Conservation (phyloP, 2,797 vertebrate species). For the Pangasius larnaudii region DNA sequence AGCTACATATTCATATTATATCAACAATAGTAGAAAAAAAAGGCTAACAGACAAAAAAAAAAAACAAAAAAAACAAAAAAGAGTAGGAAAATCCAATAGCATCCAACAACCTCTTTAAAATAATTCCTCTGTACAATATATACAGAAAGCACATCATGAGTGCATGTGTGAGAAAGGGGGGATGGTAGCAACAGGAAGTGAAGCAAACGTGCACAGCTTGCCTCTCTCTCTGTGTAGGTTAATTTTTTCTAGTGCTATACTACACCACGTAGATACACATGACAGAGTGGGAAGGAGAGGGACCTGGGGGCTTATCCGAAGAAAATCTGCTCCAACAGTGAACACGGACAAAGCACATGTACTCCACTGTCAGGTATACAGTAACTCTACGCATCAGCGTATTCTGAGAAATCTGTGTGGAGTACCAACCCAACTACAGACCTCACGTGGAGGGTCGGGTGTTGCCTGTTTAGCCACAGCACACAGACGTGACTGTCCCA, state of each 20-base stretch:
- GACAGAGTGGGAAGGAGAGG: constrained; percentile 37
- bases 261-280: constrained; percentile 54
- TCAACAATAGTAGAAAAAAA: constrained; percentile 82
- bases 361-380: constrained; percentile 38
- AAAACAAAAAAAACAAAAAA: constrained; percentile 60
- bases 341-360: constrained; percentile 29
- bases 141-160: constrained; percentile 73
- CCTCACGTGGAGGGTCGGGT: constrained; percentile 29
- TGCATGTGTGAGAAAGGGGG: constrained; percentile 42
- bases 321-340: constrained; percentile 10
- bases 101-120: constrained; percentile 82
- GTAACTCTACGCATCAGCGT: constrained; percentile 31
- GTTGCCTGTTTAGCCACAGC: neutral
- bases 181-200: constrained; percentile 42
- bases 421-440: constrained; percentile 23
- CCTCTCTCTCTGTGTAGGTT: constrained; percentile 52
- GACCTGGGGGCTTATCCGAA: constrained; percentile 25
- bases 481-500: neutral
- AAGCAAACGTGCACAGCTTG: constrained; percentile 47
- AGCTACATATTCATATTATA: constrained; percentile 81
- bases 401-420: neutral
- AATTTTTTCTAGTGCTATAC: constrained; percentile 59
- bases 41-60: constrained; percentile 72
- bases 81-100: constrained; percentile 76
- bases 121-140: constrained; percentile 86